phyloP scores from a whole-genome alignment of 2,888 invertebrate genomes.

The Cerastis leucographa region DNA sequence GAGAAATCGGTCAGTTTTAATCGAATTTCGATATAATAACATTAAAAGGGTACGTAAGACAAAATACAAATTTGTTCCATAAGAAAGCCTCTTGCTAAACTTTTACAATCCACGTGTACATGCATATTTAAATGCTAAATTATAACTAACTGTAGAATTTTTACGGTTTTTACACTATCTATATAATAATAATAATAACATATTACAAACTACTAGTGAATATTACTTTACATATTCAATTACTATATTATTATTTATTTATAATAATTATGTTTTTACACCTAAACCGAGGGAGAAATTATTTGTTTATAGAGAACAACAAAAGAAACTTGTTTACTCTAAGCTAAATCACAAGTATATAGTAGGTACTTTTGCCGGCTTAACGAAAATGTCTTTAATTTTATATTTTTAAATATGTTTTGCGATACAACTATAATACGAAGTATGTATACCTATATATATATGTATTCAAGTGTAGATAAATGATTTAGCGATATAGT shows the following conservation, averaged over 20 bases:
- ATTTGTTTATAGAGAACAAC: constrained; percentile 64
- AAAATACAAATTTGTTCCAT: constrained; percentile 69
- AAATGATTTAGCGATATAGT: constrained; percentile 55
- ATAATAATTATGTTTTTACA: constrained; percentile 70
- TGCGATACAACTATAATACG: constrained; percentile 53
- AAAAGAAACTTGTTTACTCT: constrained; percentile 62
- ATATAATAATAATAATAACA: constrained; percentile 70
- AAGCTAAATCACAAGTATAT: constrained; percentile 67
- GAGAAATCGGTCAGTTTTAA: constrained; percentile 15
- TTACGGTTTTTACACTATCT: constrained; percentile 78
- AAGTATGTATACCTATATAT: constrained; percentile 50
- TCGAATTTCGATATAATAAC: constrained; percentile 46
- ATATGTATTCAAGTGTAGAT: constrained; percentile 45
- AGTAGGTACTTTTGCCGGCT: constrained; percentile 68
- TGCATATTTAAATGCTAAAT: constrained; percentile 82
- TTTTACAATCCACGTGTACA: constrained; percentile 69
- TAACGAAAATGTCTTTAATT: constrained; percentile 66
- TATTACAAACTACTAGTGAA: constrained; percentile 69
- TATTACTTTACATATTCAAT: constrained; percentile 71
- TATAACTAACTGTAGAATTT: constrained; percentile 77
- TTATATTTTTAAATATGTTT: constrained; percentile 56
- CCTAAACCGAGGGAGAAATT: constrained; percentile 68
- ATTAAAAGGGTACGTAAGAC: constrained; percentile 54
- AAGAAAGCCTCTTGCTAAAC: constrained; percentile 83
- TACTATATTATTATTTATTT: constrained; percentile 70